phyloP scores from a whole-genome alignment of 2,888 invertebrate genomes.

The Drosophila borborema region DNA sequence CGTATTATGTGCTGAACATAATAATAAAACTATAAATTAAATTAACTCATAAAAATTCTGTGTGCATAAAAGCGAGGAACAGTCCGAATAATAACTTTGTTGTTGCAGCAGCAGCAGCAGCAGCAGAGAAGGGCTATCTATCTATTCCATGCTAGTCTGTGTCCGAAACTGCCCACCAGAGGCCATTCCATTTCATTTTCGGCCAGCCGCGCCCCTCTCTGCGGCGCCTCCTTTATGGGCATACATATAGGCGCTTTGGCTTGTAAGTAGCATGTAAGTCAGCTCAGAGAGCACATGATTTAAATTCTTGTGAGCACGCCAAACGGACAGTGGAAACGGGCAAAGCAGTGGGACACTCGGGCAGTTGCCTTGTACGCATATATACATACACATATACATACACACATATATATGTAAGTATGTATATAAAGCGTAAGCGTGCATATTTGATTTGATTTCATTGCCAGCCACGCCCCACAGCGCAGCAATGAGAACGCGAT shows the following conservation, averaged over 20 bases:
- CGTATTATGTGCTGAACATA: conserved; percentile 77
- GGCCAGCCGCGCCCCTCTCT: conserved; percentile 10
- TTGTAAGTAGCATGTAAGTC: conserved; percentile 80
- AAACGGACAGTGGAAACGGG: conserved; percentile 51
- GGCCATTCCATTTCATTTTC: conserved; percentile 69
- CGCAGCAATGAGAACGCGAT: conserved; percentile 66
- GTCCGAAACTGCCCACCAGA: conserved; percentile 75
- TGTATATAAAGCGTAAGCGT: conserved; percentile 73
- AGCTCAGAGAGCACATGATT: conserved; percentile 63
- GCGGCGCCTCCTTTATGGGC: conserved; percentile 60
- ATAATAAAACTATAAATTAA: conserved; percentile 85
- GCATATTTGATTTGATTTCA: conserved; percentile 81
- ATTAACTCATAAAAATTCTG: conserved; percentile 85
- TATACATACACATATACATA: neutral
- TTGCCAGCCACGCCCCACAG: conserved; percentile 60
- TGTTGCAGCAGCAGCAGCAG: conserved; percentile 53
- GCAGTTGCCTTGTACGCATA: conserved; percentile 8
- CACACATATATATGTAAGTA: neutral
- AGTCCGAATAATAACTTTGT: conserved; percentile 75
- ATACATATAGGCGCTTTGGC: conserved; percentile 77
- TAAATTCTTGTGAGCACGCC: conserved; percentile 80
- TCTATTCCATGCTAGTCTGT: conserved; percentile 56
- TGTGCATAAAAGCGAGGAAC: conserved; percentile 79
- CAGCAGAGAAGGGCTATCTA: conserved; percentile 59
- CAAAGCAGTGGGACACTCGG: conserved; percentile 21